Base-by-base conservation (phyloP, 1,140 invertebrate species). In the Fopius arisanus region DNA sequence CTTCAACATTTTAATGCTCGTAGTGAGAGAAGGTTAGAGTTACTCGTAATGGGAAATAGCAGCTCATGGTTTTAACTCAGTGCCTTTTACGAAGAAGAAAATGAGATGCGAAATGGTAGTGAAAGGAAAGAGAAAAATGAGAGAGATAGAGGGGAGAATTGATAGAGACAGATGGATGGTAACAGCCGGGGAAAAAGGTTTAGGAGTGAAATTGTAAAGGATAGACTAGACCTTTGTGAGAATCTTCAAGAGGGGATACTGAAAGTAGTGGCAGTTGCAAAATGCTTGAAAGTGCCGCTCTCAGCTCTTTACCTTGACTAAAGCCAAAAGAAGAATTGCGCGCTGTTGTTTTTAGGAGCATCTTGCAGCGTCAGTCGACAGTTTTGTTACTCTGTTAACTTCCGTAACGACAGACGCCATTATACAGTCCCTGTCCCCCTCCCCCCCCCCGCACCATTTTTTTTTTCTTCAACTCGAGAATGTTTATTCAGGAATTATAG, bases 161-260 rank as follows among this genome's bases (percentile, higher is more conserved):
- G 43, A 48, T 48, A 48, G 43, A 48, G 43, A 48, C 43, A 48
- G 43, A 48, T 48, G 43, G 43, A 48, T 48, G n/a, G 43, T 48
- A 48, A 37, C 33, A 37, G 33, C 33, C 33, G 12, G 33, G 33
- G 33, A 37, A 37, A n/a, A 37, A 10, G 43, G 16, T 48, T 48
- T 48, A 48, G 43, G 16, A 19, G 43, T n/a, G 16, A 48, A 48
- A 48, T 48, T 48, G 43, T 19, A 48, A 48, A 19, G 43, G 43
- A 37, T 7, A 48, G 43, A 48, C 43, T 48, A 19, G n/a, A n/a
- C n/a, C 43, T 48, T 48, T 48, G 43, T 48, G 43, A 48, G 16
- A 19, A 48, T 48, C 43, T 48, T 48, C 33, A 37, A 37, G 33
- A 37, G 33, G 33, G 43, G 43, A 7, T 48, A 19, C 1, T 19